Conservation (phyloP, 2,797 vertebrate species). For the Channa striata region DNA sequence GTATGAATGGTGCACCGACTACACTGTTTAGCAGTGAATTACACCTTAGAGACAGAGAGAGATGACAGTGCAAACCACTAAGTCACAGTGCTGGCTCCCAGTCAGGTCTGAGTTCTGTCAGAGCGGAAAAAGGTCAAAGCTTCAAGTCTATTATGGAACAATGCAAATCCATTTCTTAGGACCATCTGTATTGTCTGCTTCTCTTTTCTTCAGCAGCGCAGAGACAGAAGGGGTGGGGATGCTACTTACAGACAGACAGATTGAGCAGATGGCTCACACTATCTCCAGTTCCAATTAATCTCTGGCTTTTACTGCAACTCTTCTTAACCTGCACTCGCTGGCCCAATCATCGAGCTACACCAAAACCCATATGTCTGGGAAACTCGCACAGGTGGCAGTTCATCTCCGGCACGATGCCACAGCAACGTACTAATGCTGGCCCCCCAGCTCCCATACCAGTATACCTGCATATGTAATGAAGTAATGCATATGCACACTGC, state of each 20-base stretch:
- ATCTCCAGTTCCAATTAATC: constrained; percentile 92
- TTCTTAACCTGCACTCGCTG: constrained; percentile 92
- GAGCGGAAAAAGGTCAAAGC: constrained; percentile 39
- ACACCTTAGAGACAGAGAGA: not conserved
- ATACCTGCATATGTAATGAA: not conserved
- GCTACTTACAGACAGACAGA: constrained; percentile 36
- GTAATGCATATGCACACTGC: too few relatives aligned
- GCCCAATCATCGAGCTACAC: constrained; percentile 89
- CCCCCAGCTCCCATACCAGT: not conserved
- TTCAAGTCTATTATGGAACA: constrained; percentile 48
- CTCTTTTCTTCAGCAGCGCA: constrained; percentile 27
- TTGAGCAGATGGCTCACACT: constrained; percentile 67
- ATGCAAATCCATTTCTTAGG: constrained; percentile 37
- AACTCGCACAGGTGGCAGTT: constrained; percentile 73
- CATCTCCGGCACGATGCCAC: constrained; percentile 28
- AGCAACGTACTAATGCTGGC: constrained; percentile 17
- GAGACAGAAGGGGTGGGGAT: constrained; percentile 31
- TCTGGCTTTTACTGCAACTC: constrained; percentile 91
- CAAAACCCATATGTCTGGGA: constrained; percentile 91
- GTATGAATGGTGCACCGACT: not conserved
- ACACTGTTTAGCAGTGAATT: constrained; percentile 10
- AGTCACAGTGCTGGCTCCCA: constrained; percentile 4
- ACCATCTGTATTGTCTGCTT: constrained; percentile 61
- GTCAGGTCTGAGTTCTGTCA: constrained; percentile 19
- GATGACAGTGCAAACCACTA: not conserved